phyloP scores from a whole-genome alignment of 2,113 vertebrate genomes.

The Poicephalus gulielmi region DNA sequence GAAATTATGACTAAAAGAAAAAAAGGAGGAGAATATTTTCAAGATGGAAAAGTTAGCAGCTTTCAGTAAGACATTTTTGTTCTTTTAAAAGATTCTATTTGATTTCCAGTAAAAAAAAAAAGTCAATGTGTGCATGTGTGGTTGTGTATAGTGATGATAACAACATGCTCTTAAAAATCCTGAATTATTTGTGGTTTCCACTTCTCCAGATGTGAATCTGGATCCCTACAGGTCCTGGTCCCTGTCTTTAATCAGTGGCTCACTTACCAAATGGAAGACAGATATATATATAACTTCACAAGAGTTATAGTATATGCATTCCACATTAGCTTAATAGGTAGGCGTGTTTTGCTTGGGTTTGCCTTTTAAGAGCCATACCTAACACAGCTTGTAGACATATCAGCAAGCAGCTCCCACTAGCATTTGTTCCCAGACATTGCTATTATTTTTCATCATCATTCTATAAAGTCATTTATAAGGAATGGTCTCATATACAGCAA shows the following conservation, averaged over 20 bases:
- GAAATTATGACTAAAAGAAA: not conserved
- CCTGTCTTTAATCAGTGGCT: not conserved
- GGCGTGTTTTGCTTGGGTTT: not conserved
- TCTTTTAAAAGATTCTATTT: not conserved
- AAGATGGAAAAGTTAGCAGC: not conserved
- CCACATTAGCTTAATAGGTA: not conserved
- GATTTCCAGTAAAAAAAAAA: not conserved
- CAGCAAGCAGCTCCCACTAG: not conserved
- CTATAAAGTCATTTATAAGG: not conserved
- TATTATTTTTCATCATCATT: not conserved
- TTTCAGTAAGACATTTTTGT: not conserved
- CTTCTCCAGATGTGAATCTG: not conserved
- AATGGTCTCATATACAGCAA: not conserved
- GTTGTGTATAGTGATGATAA: not conserved
- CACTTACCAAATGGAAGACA: not conserved
- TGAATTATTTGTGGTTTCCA: not conserved
- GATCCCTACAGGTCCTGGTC: not conserved
- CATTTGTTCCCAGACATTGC: not conserved
- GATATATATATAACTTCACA: not conserved
- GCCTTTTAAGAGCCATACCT: not conserved
- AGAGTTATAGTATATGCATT: not conserved
- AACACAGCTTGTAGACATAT: not conserved
- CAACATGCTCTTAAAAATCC: not conserved
- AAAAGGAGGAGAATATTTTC: conserved; percentile 8
- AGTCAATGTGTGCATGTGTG: not conserved